Conservation (phyloP, 2,888 invertebrate species). For the Mactromeris polynyma region DNA sequence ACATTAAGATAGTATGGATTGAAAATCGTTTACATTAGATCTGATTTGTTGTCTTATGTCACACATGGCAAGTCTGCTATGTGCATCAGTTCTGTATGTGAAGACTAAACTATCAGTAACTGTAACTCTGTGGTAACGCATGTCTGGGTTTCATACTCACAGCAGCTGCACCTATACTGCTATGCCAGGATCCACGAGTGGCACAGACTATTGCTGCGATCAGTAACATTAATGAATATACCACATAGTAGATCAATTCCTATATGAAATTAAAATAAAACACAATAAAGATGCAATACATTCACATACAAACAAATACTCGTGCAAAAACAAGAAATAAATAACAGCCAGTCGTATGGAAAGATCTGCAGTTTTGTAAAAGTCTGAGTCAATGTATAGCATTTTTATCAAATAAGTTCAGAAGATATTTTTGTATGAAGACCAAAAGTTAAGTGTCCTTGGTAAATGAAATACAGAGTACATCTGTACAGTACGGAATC, state of each 20-base stretch:
- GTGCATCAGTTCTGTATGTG: background rate
- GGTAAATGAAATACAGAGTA: too few relatives aligned
- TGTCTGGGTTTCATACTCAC: constrained; percentile 56
- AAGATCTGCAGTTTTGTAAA: too few relatives aligned
- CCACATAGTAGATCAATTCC: constrained; percentile 81
- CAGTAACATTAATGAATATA: constrained; percentile 79
- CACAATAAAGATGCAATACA: background rate
- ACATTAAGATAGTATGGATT: too few relatives aligned
- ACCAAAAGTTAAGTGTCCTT: too few relatives aligned
- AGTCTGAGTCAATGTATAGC: too few relatives aligned
- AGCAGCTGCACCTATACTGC: constrained; percentile 61
- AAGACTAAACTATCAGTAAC: background rate
- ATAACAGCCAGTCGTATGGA: background rate
- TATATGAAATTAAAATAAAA: constrained; percentile 53
- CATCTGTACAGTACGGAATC: too few relatives aligned
- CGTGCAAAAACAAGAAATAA: background rate
- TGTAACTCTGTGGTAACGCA: background rate
- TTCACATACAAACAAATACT: background rate
- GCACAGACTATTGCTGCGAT: constrained; percentile 83
- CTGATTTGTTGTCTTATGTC: too few relatives aligned
- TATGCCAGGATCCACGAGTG: constrained; percentile 59
- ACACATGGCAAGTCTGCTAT: background rate
- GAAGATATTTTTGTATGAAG: too few relatives aligned
- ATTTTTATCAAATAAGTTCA: too few relatives aligned
- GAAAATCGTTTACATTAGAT: too few relatives aligned